A percentile compares a stretch with the other conserved stretches of the same genome.
These are phyloP conservation scores for Anarrhichthys ocellatus DNA, from an alignment of 2,113 vertebrate genomes.

Conservation along the genomic window DNA sequence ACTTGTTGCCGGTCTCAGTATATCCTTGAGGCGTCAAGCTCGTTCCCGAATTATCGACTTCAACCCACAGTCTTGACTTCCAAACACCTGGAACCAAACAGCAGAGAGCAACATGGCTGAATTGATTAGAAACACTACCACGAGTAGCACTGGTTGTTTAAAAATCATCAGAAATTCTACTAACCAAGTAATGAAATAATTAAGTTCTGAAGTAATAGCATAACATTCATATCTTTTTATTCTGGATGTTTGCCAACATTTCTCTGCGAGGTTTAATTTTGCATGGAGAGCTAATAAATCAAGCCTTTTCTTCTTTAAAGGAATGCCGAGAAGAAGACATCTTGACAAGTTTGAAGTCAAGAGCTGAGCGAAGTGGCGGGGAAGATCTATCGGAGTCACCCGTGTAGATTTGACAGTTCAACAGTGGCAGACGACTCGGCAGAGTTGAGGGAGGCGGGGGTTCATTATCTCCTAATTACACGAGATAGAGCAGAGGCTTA, in stretches of 20 bases:
- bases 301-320: conserved; percentile 10
- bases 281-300: conserved; percentile 29
- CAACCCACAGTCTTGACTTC: conserved; percentile 11
- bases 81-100: conserved; percentile 9
- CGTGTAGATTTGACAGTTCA: conserved; percentile 66
- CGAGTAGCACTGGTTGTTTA: background rate
- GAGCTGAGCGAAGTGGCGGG: conserved; percentile 7
- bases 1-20: conserved; percentile 22
- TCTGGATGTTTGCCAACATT: conserved; percentile 17
- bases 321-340: conserved; percentile 33
- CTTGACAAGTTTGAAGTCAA: conserved; percentile 62
- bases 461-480: conserved; percentile 81
- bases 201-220: background rate
- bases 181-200: background rate
- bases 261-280: conserved; percentile 40
- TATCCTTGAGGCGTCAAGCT: conserved; percentile 4
- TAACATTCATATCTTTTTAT: background rate
- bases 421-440: conserved; percentile 61
- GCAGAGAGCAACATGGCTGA: conserved; percentile 2
- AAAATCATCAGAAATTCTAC: background rate
- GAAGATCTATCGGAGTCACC: conserved; percentile 63
- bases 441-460: conserved; percentile 41
- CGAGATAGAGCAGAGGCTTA: conserved; percentile 62
- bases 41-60: conserved; percentile 29
- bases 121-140: background rate